Evolutionary conservation across 2,113 vertebrate species (phyloP), one percentile per base, ranked within the genome.

Genomic region (Numida meleagris): DNA sequence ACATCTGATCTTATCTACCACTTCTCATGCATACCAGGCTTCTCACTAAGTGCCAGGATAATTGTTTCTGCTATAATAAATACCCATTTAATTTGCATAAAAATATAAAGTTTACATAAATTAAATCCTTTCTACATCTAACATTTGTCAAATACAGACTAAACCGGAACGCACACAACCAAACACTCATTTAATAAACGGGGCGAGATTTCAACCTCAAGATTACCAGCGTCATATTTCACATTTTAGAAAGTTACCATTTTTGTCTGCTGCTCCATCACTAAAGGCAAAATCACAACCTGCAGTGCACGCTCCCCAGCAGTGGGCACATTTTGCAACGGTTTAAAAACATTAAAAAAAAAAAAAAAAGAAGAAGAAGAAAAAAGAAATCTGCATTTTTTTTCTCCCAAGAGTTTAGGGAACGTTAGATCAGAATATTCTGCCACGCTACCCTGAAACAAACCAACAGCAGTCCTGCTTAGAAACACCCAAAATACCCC

Each of bases 71-170:
- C 94, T 88, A 97, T 98, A 97, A 98, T 97, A 98, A 98, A 97
- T 98, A 98, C 93, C 95, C 96, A 97, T 95, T 97, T 97, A 92
- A 97, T 98, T 98, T 97, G 97, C 98, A 98, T 98, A 98, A 98
- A 98, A 97, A 98, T 97, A 97, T 97, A 97, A 97, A 97, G 97
- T 98, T 98, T 97, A 97, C 97, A 97, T 97, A 97, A 98, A 98
- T 98, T 97, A 98, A 98, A 97, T 95, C 43, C 84, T 96, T 95
- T 97, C 93, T 97, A 65, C 94, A 96, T 92, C 96, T 97, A 97
- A 94, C 86, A 84, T 97, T 75, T 96, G 91, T 97, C 97, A 97
- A 97, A 97, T 91, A 95, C 86, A 96, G 81, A 83, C 96, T 93
- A 93, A 95, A 97, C 67, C 48, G 40, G 77, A 95, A 96, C 43